Evolutionary conservation across 2,888 invertebrate genomes (phyloP).

Genomic region (Heliconius charithonia): DNA sequence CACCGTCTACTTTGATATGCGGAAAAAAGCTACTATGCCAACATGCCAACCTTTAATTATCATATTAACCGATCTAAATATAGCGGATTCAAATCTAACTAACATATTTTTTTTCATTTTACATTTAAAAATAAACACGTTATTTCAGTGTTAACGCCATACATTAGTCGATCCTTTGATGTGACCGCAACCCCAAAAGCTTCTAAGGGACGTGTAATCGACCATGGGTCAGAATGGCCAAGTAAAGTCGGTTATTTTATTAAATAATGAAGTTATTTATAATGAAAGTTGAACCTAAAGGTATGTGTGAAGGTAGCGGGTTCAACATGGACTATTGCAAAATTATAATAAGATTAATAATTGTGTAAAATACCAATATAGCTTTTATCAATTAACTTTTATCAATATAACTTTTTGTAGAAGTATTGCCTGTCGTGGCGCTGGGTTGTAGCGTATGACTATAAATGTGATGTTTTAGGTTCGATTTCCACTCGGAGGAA

Average conservation of each 20-base stretch:
- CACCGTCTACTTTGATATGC: too few species aligned
- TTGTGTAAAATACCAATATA: too few species aligned
- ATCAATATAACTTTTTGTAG: neutral
- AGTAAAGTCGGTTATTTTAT: constrained; percentile 19
- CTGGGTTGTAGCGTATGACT: neutral
- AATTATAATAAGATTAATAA: neutral
- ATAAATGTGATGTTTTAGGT: too few species aligned
- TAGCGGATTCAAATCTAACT: neutral
- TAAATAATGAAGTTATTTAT: constrained; percentile 21
- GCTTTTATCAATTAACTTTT: too few species aligned
- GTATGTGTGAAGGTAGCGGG: neutral
- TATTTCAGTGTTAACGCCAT: constrained; percentile 21
- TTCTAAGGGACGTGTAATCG: constrained; percentile 31
- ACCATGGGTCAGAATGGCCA: constrained; percentile 23
- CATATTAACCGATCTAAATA: too few species aligned
- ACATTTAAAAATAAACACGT: constrained; percentile 10
- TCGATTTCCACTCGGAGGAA: too few species aligned
- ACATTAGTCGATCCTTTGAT: constrained; percentile 39
- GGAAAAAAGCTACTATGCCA: too few species aligned
- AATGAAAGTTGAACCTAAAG: neutral
- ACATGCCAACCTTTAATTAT: too few species aligned
- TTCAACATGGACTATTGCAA: neutral
- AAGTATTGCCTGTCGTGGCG: neutral
- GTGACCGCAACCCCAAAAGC: constrained; percentile 31
- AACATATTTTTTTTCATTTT: neutral